Base-by-base conservation (phyloP, 2,888 invertebrate genomes). In the Drosophila vallismaia region DNA sequence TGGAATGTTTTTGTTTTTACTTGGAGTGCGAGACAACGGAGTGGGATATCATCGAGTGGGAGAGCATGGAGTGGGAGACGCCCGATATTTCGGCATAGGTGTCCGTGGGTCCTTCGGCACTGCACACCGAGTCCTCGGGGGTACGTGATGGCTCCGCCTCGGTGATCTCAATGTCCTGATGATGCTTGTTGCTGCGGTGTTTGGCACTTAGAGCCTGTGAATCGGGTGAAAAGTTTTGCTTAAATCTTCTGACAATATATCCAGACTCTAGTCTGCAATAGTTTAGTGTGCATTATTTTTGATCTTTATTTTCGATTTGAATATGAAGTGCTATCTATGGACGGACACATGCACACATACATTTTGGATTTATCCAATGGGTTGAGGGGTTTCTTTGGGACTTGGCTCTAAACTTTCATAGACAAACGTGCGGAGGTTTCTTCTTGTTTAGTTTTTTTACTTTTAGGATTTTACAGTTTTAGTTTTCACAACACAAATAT, bases 121-220 rank as follows among this genome's bases (percentile, higher is more conserved):
- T 97, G 92, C 97, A 97, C 45, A 97, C 96, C 1, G 97, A 97
- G 92, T 97, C 97, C 91, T 97, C 97, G 9, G 97, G 97, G 14
- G 97, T 97, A 75, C 96, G 94, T 24, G 97, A 97, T 54, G 95
- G 95, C 92, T 97, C 97, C 14, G 94, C 94, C 91, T 95, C 95
- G 75, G 94, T 95, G 60, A 94, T 93, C 90, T 95, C 95, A 75
- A 93, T 93, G 76, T 93, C 94, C 89, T 94, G 94, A 91, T 93
- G 92, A 66, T 91, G 91, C 80, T 93, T 91, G 91, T 91, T 91
- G 92, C 93, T 91, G 92, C 94, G 90, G 92, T 94, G 83, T 79
- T 94, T 94, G 84, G 96, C 95, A 92, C 97, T 96, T 88, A 97
- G 93, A 79, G 96, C 96, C 95, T 95, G 92, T 3, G 66, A 31